Evolutionary conservation across 2,888 invertebrate species (phyloP), one percentile per base, ranked within the genome.

Genomic region (Julus scanicus): DNA sequence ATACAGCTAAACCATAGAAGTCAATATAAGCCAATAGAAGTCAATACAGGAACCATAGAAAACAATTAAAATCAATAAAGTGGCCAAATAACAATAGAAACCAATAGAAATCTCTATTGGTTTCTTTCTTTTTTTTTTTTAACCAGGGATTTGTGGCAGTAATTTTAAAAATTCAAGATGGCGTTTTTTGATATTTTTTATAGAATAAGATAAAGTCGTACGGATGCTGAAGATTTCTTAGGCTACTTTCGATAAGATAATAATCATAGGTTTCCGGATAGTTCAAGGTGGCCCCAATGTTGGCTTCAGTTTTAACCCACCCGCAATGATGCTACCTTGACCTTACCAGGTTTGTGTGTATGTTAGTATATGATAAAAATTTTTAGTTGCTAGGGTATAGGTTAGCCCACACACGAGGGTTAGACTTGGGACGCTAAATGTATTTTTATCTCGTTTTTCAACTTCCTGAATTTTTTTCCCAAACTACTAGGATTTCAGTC

Each of bases 391-490:
- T 71, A 29, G 8, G 71, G 71, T 20, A 20, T 63, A 63, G 20
- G 1, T 71, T 71, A 29, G 71, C 71, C 71, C 71, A 71, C 71
- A 20, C 71, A 71, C 71, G 71, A 29, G 71, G 29, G 71, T 6
- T 29, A 29, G 71, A 71, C 71, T 71, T 71, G 71, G 11, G 29
- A 71, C 20, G 53, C 15, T 17, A 15, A 53, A 44, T 44, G 20
- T 71, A 71, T 63, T 71, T 71, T 71, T 71, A 71, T 71, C 71
- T 71, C 11, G 29, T 20, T 71, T 71, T 71, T 20, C 71, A 29
- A 71, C 71, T 71, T 71, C 71, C 71, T 71, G 71, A 29, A 71
- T 71, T 29, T 71, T 71, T 11, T 71, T 71, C 71, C 20, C 29
- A 71, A 11, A 20, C 71, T 71, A 9, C 71, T 71, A 71, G 29